A percentile compares a stretch with the other conserved stretches of the same genome.
These are phyloP conservation scores for Bombylius major DNA, from an alignment of 2,888 invertebrate species.

Conservation along the genomic window DNA sequence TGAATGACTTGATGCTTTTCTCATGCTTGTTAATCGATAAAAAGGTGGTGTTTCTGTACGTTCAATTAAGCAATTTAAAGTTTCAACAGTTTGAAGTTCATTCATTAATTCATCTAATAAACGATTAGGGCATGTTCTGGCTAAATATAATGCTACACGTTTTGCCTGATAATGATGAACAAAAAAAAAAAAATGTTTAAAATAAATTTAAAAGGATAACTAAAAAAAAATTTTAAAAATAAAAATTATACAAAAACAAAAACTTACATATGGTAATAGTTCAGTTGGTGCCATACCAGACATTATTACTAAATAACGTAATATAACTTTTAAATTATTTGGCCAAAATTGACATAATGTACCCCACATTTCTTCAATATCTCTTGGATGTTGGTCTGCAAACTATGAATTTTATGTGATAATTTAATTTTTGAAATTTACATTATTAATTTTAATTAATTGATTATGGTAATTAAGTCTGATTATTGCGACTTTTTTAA, in stretches of 20 bases:
- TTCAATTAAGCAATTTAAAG: conserved; percentile 89
- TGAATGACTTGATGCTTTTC: conserved; percentile 77
- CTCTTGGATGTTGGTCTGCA: conserved; percentile 89
- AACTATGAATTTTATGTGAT: conserved; percentile 47
- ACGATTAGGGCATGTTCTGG: conserved; percentile 81
- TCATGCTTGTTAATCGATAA: conserved; percentile 84
- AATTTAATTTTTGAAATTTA: conserved; percentile 15
- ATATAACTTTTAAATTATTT: conserved; percentile 91
- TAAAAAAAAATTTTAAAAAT: background rate
- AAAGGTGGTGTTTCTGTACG: conserved; percentile 97
- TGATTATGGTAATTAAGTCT: too few relatives aligned
- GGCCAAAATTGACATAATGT: conserved; percentile 93
- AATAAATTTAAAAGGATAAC: too few relatives aligned
- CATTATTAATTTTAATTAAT: background rate
- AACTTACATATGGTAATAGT: conserved; percentile 77
- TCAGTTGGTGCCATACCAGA: conserved; percentile 96
- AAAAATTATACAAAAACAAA: background rate
- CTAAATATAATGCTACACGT: conserved; percentile 84
- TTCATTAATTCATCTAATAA: conserved; percentile 95
- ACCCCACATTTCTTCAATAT: conserved; percentile 93
- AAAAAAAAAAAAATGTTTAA: background rate
- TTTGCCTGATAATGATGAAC: conserved; percentile 51
- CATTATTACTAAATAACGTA: conserved; percentile 89
- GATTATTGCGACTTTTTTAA: too few relatives aligned
- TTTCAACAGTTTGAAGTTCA: conserved; percentile 93